These are phyloP conservation scores for Coelopa frigida DNA, from an alignment of 1,140 invertebrate species.

Conservation along the genomic window DNA sequence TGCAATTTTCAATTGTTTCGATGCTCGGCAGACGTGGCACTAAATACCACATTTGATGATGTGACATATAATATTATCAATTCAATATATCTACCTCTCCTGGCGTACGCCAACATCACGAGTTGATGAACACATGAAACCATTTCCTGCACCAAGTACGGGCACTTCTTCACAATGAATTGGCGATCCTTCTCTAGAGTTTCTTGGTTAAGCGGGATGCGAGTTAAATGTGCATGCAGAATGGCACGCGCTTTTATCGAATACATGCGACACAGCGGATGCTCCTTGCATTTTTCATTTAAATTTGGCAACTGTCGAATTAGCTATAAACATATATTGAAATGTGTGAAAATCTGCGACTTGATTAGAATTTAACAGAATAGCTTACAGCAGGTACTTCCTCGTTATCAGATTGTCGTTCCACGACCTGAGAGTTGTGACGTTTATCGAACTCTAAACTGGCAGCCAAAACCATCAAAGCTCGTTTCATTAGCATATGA, in stretches of 20 bases:
- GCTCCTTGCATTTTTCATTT: conserved; percentile 91
- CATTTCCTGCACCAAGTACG: conserved; percentile 97
- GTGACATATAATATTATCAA: no score
- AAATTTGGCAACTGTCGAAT: conserved; percentile 86
- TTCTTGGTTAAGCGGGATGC: conserved; percentile 70
- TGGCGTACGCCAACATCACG: conserved; percentile 82
- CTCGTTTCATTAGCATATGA: conserved; percentile 88
- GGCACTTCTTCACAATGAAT: conserved; percentile 87
- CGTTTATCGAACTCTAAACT: conserved; percentile 93
- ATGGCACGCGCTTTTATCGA: conserved; percentile 93
- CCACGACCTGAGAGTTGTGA: conserved; percentile 90
- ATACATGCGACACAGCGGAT: conserved; percentile 88
- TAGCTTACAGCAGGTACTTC: conserved; percentile 80
- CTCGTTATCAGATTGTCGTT: conserved; percentile 88
- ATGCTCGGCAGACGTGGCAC: conserved; percentile 68
- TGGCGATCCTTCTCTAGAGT: conserved; percentile 79
- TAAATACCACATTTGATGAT: no score
- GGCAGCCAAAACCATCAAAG: conserved; percentile 92
- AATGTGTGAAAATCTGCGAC: background rate
- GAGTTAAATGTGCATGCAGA: conserved; percentile 86
- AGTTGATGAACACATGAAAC: conserved; percentile 91
- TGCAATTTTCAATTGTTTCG: conserved; percentile 95
- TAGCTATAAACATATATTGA: conserved; percentile 52
- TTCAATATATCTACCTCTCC: no score
- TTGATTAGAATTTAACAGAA: conserved; percentile 1